Percentiles rank a stretch among this genome's conserved stretches.
Conservation (phyloP, 2,113 vertebrate species). For the Rhipidura dahli region DNA sequence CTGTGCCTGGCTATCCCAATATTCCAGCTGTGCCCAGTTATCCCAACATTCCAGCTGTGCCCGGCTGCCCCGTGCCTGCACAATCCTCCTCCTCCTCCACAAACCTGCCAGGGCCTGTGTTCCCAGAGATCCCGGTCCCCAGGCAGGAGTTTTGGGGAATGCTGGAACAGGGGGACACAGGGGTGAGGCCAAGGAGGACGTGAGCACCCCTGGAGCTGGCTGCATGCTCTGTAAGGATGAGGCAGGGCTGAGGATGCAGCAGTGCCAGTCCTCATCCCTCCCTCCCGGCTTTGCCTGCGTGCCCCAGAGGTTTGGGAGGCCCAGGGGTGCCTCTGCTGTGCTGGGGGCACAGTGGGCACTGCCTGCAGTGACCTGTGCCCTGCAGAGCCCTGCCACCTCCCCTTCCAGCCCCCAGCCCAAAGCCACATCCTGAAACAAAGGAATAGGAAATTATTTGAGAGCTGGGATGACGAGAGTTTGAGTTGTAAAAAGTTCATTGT, state of each 20-base stretch:
- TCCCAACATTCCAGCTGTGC: not conserved
- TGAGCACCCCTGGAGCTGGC: accelerated
- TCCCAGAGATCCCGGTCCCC: not conserved
- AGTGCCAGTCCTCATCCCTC: accelerated
- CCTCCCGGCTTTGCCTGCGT: accelerated
- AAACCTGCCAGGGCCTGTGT: accelerated
- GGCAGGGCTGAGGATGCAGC: not conserved
- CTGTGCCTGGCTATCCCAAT: not conserved
- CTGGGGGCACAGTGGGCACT: not conserved
- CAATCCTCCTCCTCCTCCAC: accelerated
- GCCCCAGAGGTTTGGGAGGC: not conserved
- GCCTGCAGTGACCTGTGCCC: not conserved
- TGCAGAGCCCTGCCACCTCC: not conserved
- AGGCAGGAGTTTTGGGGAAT: not conserved
- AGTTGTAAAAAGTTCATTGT: not conserved
- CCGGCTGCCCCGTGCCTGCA: accelerated
- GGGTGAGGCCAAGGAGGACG: not conserved
- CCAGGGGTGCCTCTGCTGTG: not conserved
- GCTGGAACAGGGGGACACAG: accelerated
- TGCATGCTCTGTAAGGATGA: accelerated
- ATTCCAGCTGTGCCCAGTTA: accelerated
- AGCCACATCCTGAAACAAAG: not conserved
- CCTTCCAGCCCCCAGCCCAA: not conserved
- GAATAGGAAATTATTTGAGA: too few relatives aligned
- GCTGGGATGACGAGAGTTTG: too few relatives aligned